Evolutionary conservation across 2,888 invertebrate genomes (phyloP), one percentile per base, ranked within the genome.

Genomic region (Unio pictorum): DNA sequence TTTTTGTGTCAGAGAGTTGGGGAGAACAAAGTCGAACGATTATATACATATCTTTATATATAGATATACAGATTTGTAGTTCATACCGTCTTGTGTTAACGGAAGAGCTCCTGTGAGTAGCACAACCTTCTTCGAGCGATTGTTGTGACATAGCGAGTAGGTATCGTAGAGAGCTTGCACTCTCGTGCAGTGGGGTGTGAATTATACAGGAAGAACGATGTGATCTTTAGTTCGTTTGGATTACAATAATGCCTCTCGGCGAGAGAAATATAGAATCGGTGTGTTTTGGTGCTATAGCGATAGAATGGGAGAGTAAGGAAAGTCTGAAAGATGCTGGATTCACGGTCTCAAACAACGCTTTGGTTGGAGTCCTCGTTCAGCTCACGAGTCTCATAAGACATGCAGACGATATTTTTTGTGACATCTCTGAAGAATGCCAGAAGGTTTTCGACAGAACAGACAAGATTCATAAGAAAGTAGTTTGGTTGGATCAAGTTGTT

Each of bases 371-470:
- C 45, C 76, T 87, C 65, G 73, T 84, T 54, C 87, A 87, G 73
- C 78, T 87, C 71, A 82, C 85, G n/a, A 84, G 84, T 75, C 67
- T 87, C 64, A 84, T 86, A 20, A 73, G 86, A 71, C 84, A 86
- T 69, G 87, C 87, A n/a, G 87, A 87, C 73, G 87, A 86, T 74
- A 71, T 87, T 4, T 87, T 87, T 72, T 84, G 85, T 79, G 86
- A 86, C 74, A 76, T 87, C 69, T 77, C 85, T 1, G 87, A 87
- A 61, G 86, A 87, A 71, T 87, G 87, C 74, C 85, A 84, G 73
- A 81, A 80, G 67, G 79, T 86, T 65, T 77, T 81, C 61, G 85
- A 86, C 60, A 75, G 83, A 69, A 80, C 84, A 17, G 83, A 83
- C 61, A 78, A 71, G 61, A 80, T 86, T 30, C 71, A 64, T 18